phyloP scores from a whole-genome alignment of 2,797 vertebrate genomes.

The Garrulus glandarius region DNA sequence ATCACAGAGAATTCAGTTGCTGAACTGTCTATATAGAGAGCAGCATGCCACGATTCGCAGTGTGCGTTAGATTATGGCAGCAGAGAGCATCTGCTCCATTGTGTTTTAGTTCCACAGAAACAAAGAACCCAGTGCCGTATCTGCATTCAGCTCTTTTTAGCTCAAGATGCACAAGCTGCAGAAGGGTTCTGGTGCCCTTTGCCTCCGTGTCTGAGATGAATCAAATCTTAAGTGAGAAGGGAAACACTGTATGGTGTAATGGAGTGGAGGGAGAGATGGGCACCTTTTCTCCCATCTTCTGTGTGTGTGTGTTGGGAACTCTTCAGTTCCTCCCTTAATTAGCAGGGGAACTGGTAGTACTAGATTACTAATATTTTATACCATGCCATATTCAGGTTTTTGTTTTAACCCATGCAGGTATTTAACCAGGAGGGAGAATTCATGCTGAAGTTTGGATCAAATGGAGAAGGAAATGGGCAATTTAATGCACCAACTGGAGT shows the following conservation, averaged over 20 bases:
- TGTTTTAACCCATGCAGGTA: constrained; percentile 78
- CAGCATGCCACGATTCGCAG: neutral
- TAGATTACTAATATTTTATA: neutral
- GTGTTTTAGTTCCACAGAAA: neutral
- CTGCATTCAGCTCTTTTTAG: neutral
- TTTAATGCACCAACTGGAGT: constrained; percentile 99
- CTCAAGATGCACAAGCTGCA: neutral
- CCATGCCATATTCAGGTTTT: neutral
- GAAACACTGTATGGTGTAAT: neutral
- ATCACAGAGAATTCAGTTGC: neutral
- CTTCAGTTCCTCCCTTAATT: neutral
- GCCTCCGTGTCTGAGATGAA: neutral
- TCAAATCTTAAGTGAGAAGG: neutral
- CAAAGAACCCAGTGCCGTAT: neutral
- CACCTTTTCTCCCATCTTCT: neutral
- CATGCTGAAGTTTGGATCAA: constrained; percentile 95
- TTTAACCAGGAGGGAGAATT: constrained; percentile 98
- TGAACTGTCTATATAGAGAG: neutral
- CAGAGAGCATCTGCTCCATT: neutral
- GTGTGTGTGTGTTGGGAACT: neutral
- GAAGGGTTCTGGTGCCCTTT: neutral
- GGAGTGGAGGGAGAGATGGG: neutral
- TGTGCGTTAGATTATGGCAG: neutral
- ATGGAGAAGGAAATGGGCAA: constrained; percentile 96
- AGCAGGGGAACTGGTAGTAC: neutral